A percentile compares a stretch with the other conserved stretches of the same genome.
These are phyloP conservation scores for Halcyon malimbica DNA, from an alignment of 2,113 vertebrate genomes.

Conservation along the genomic window DNA sequence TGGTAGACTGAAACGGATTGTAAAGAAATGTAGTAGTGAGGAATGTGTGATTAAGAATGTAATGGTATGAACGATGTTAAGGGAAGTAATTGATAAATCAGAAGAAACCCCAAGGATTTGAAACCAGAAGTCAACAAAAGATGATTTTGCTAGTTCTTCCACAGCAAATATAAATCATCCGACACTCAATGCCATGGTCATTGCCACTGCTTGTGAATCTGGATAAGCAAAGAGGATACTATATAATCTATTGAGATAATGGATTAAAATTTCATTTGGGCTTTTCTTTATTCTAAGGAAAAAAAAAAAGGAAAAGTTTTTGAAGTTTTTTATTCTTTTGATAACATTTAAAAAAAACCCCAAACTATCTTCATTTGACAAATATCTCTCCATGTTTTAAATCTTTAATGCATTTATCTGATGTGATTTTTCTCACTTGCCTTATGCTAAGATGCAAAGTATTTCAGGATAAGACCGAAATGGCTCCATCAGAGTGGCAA, in stretches of 20 bases:
- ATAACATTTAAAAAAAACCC: not conserved
- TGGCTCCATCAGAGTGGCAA: fast-evolving
- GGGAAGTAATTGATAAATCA: not conserved
- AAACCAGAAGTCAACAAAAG: not conserved
- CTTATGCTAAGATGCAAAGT: not conserved
- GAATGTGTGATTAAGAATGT: not conserved
- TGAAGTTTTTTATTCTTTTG: not conserved
- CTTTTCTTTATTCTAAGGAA: not conserved
- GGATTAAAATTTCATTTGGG: not conserved
- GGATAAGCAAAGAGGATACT: not conserved
- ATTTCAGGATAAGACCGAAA: not conserved
- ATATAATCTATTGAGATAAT: not conserved
- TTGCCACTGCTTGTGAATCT: not conserved
- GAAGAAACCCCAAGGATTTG: not conserved
- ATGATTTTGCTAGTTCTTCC: not conserved
- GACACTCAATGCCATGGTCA: not conserved
- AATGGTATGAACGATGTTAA: not conserved
- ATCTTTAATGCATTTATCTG: not conserved
- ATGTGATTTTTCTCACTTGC: not conserved
- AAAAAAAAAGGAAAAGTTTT: not conserved
- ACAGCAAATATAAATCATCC: not conserved
- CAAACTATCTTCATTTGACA: not conserved
- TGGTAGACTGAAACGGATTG: not conserved
- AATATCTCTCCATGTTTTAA: not conserved
- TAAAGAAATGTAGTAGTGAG: not conserved